Base-by-base conservation (phyloP, 1,140 invertebrate genomes). In the Pollicipes pollicipes region DNA sequence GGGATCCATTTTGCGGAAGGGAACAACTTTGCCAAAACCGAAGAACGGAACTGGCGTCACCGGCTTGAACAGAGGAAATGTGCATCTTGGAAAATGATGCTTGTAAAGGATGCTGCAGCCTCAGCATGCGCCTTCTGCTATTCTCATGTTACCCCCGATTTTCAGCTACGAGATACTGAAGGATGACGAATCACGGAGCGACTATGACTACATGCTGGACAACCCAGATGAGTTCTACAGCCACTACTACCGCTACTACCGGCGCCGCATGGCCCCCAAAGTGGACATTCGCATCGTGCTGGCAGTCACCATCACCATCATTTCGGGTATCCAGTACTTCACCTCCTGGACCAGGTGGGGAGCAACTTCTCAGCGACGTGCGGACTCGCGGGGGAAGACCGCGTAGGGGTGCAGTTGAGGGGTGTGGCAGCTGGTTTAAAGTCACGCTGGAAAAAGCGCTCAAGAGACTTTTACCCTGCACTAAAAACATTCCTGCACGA, bases 131-230 rank as follows among this genome's bases (percentile, higher is more conserved):
- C n/a, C n/a, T n/a, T n/a, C n/a, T n/a, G n/a, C n/a, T n/a, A n/a
- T 45, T 45, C 37, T 24, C 24, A 45, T 45, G 10, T 45, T 45
- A 10, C 37, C 37, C 24, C 10, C 10, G 24, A 45, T 45, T 72
- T 67, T 74, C 72, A 81, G 79, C 28, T 90, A 90, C 77, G 89
- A 95, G 82, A 92, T 93, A 66, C 79, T 96, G 21, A 86, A 88
- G 80, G 92, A 96, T 84, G 92, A 95, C 58, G 93, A 94, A 76
- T 86, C 88, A 26, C 82, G 91, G 74, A 84, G 82, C 67, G 92
- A 95, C 80, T 96, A 96, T 79, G 89, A 96, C 79, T 94, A 95
- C 79, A 95, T 95, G 90, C 83, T 96, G 80, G 93, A 96, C 78
- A 88, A 96, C 82, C 93, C 93, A 69, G 89, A 93, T 77, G 88